phyloP scores from a whole-genome alignment of 2,797 vertebrate genomes.

The Triplophysa yarkandensis region DNA sequence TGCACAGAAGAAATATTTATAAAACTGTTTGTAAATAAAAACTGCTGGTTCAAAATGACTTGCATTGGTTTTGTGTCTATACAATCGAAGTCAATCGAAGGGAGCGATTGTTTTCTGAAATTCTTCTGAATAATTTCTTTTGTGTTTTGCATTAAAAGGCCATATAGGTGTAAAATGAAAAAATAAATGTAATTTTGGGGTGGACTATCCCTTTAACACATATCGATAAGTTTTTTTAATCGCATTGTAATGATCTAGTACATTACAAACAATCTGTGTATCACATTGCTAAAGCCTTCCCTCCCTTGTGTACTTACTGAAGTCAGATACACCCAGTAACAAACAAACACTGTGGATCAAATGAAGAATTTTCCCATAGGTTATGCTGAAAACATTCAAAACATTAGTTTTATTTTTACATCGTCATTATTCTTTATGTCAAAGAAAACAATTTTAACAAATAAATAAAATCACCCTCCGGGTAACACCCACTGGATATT shows the following conservation, averaged over 20 bases:
- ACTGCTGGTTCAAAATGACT: too few relatives aligned
- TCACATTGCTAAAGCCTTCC: conserved; percentile 9
- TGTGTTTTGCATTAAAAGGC: too few relatives aligned
- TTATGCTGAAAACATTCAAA: not conserved
- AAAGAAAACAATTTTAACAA: not conserved
- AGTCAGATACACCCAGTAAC: conserved; percentile 23
- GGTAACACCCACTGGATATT: not conserved
- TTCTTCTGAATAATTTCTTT: too few relatives aligned
- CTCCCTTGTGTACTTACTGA: conserved; percentile 20
- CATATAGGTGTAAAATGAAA: too few relatives aligned
- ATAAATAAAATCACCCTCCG: not conserved
- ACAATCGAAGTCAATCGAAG: too few relatives aligned
- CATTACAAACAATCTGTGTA: conserved; percentile 41
- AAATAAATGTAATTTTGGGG: too few relatives aligned
- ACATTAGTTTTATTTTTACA: too few relatives aligned
- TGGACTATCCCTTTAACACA: too few relatives aligned
- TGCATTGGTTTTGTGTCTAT: too few relatives aligned
- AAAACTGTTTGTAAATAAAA: too few relatives aligned
- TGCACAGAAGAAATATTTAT: too few relatives aligned
- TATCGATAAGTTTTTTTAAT: conserved; percentile 18
- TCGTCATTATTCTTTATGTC: not conserved
- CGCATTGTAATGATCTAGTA: conserved; percentile 25
- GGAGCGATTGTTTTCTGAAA: too few relatives aligned
- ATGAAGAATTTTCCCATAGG: not conserved
- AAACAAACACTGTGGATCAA: not conserved